These are phyloP conservation scores for Brachypterus glaber DNA, from an alignment of 2,888 invertebrate genomes.

Conservation along the genomic window DNA sequence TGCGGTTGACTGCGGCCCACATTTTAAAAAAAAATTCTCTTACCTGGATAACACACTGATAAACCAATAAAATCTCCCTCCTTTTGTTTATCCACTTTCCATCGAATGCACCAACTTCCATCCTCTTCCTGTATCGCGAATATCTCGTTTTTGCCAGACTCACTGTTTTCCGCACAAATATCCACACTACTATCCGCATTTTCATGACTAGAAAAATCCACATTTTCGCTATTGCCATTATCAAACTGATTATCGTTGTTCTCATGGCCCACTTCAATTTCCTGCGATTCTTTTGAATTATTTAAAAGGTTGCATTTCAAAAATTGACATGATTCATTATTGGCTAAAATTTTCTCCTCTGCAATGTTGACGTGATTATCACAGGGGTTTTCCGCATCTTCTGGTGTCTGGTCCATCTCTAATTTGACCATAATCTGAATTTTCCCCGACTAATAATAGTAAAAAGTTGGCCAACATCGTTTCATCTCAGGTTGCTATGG, in stretches of 20 bases:
- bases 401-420: constrained; percentile 17
- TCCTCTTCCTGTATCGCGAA: constrained; percentile 42
- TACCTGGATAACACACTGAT: constrained; percentile 49
- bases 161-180: constrained; percentile 6
- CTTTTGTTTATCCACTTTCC: constrained; percentile 40
- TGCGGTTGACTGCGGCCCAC: no score
- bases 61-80: constrained; percentile 49
- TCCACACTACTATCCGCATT: constrained; percentile 1
- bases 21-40: no score
- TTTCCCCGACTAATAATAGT: not conserved
- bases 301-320: constrained; percentile 29
- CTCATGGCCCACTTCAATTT: constrained; percentile 8
- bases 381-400: constrained; percentile 18
- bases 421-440: constrained; percentile 13
- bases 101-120: constrained; percentile 38
- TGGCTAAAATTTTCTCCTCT: constrained; percentile 14
- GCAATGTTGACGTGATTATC: constrained; percentile 16
- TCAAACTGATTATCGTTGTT: constrained; percentile 13
- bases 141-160: constrained; percentile 25
- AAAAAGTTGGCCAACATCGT: not conserved
- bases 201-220: constrained; percentile 7
- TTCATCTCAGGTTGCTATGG: constrained; percentile 34
- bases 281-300: no score
- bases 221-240: constrained; percentile 14
- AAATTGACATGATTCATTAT: constrained; percentile 28